A percentile compares a stretch with the other conserved stretches of the same genome.
These are phyloP conservation scores for Drosophila quinaria DNA, from an alignment of 2,888 invertebrate species.

Conservation along the genomic window DNA sequence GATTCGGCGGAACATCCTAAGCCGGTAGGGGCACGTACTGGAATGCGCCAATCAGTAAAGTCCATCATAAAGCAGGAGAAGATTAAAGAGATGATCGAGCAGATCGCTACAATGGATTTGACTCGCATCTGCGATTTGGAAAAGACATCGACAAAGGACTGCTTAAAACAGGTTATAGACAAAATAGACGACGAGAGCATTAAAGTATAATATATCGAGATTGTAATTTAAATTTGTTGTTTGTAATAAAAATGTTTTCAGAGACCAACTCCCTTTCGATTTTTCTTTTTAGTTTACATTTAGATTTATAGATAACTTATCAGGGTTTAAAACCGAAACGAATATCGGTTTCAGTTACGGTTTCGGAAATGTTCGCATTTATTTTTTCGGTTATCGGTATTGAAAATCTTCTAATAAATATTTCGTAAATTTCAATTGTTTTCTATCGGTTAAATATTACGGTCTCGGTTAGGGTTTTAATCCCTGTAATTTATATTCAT, in stretches of 20 bases:
- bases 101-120: slow-evolving; percentile 86
- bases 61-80: slow-evolving; percentile 85
- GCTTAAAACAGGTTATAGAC: slow-evolving; percentile 86
- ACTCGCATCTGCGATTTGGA: slow-evolving; percentile 86
- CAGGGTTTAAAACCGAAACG: too few species aligned
- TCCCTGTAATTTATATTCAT: too few species aligned
- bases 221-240: slow-evolving; percentile 13
- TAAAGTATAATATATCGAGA: slow-evolving; percentile 46
- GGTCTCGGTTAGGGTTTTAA: too few species aligned
- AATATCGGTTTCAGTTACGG: too few species aligned
- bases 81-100: slow-evolving; percentile 86
- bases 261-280: not conserved
- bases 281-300: too few species aligned
- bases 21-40: slow-evolving; percentile 22
- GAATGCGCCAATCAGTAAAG: slow-evolving; percentile 77
- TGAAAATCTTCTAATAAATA: too few species aligned
- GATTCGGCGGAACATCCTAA: slow-evolving; percentile 65
- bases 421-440: too few species aligned
- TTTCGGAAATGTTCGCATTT: too few species aligned
- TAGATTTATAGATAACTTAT: too few species aligned
- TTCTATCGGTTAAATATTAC: too few species aligned
- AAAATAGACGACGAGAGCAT: slow-evolving; percentile 83
- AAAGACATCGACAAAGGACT: slow-evolving; percentile 86
- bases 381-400: too few species aligned
- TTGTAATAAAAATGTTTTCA: slow-evolving; percentile 34